Evolutionary conservation across 2,888 invertebrate species (phyloP).

Genomic region (Sturmia bella): DNA sequence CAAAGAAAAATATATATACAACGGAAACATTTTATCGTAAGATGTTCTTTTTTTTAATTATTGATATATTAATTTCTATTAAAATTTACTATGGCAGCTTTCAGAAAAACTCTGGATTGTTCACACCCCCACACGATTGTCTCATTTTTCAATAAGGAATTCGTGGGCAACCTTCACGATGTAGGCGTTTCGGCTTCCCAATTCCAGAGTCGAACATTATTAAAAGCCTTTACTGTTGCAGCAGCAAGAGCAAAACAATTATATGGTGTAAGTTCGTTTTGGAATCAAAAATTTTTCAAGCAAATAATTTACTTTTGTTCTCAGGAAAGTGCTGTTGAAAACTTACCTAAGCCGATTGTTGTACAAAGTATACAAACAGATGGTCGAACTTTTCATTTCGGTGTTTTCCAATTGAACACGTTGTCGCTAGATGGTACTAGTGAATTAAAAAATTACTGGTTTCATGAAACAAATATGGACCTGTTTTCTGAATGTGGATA

Average conservation of each 20-base stretch:
- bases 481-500: conserved; percentile 85
- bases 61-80: conserved; percentile 2
- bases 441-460: conserved; percentile 90
- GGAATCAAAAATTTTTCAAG: conserved; percentile 77
- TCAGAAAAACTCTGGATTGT: conserved; percentile 20
- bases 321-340: conserved; percentile 39
- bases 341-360: conserved; percentile 88
- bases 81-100: too few species aligned
- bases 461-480: conserved; percentile 85
- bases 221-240: conserved; percentile 90
- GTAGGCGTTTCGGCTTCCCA: conserved; percentile 86
- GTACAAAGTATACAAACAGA: conserved; percentile 93
- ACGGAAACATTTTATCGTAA: conserved; percentile 87
- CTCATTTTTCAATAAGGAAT: conserved; percentile 85
- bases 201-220: conserved; percentile 86
- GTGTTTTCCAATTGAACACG: conserved; percentile 92
- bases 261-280: conserved; percentile 83
- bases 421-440: conserved; percentile 85
- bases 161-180: conserved; percentile 87
- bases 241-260: conserved; percentile 88
- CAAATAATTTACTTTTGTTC: conserved; percentile 76
- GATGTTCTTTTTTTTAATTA: conserved; percentile 74
- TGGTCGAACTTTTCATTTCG: conserved; percentile 89
- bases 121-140: conserved; percentile 89
- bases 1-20: conserved; percentile 85